Conservation (phyloP, 2,888 invertebrate species). For the Bhutanitis thaidina region DNA sequence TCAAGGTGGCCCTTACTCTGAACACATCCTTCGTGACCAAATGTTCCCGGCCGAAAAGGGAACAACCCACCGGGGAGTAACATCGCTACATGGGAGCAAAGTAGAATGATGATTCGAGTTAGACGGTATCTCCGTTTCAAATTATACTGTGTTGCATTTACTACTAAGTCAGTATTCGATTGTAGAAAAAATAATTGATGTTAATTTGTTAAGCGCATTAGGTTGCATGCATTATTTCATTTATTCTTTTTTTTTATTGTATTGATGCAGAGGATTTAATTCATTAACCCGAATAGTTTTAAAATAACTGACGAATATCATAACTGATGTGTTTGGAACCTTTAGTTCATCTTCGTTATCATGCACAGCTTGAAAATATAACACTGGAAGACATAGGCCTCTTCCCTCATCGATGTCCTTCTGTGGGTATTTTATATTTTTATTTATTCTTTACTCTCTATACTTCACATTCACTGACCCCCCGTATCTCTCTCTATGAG, state of each 20-base stretch:
- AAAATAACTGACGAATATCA: too few species aligned
- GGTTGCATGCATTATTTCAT: neutral
- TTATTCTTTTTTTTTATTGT: neutral
- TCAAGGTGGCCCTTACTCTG: slow-evolving; percentile 21
- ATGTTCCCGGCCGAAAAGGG: slow-evolving; percentile 32
- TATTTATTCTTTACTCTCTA: too few species aligned
- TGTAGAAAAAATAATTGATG: neutral
- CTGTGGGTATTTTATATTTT: too few species aligned
- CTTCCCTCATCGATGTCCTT: too few species aligned
- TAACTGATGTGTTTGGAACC: too few species aligned
- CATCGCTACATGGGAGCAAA: slow-evolving; percentile 23
- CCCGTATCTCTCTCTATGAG: too few species aligned
- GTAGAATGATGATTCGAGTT: slow-evolving; percentile 11
- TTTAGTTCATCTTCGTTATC: too few species aligned
- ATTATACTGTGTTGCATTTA: neutral
- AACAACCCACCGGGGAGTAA: slow-evolving; percentile 41
- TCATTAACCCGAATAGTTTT: too few species aligned
- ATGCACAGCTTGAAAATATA: too few species aligned
- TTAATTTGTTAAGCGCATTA: slow-evolving; percentile 17
- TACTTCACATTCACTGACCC: too few species aligned
- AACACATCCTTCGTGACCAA: slow-evolving; percentile 22
- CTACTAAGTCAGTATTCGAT: neutral
- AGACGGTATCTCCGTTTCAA: neutral
- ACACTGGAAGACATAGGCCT: too few species aligned
- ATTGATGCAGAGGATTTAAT: too few species aligned